A percentile compares a stretch with the other conserved stretches of the same genome.
Conservation (phyloP, 2,113 vertebrate genomes). For the Amphiprion percula region DNA sequence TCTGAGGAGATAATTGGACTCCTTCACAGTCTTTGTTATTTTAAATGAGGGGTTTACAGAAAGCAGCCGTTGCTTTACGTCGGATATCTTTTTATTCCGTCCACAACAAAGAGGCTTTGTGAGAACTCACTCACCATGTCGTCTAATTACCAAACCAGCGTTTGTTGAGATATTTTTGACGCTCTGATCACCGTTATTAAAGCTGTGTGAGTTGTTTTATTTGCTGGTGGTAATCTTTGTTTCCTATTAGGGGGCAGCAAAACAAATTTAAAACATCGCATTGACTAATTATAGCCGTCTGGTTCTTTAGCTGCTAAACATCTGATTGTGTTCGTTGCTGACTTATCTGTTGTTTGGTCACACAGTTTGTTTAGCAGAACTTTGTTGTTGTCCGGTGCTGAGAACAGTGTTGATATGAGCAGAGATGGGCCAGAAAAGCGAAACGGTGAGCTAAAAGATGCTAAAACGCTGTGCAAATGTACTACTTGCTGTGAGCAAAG, state of each 20-base stretch:
- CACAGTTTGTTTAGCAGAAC: too few relatives aligned
- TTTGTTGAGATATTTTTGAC: not conserved
- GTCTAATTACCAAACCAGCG: not conserved
- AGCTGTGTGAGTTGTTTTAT: not conserved
- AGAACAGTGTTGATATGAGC: not conserved
- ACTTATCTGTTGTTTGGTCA: too few relatives aligned
- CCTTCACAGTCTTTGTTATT: conserved; percentile 24
- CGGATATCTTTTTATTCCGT: conserved; percentile 1
- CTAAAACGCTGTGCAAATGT: too few relatives aligned
- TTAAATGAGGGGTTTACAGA: conserved; percentile 18
- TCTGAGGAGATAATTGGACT: conserved; percentile 5
- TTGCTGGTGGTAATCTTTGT: not conserved
- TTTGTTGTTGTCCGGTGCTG: too few relatives aligned
- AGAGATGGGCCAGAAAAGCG: not conserved
- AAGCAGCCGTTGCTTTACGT: conserved; percentile 8
- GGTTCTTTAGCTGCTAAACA: too few relatives aligned
- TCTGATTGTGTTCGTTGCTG: too few relatives aligned
- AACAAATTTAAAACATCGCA: not conserved
- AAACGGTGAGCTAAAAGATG: too few relatives aligned
- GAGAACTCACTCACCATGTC: not conserved
- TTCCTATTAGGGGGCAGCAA: not conserved
- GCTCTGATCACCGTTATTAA: not conserved
- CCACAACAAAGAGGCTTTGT: not conserved
- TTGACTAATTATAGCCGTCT: not conserved
- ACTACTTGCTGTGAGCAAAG: too few relatives aligned